These are phyloP conservation scores for Coregonus clupeaformis DNA, from an alignment of 2,113 vertebrate genomes.

Conservation along the genomic window DNA sequence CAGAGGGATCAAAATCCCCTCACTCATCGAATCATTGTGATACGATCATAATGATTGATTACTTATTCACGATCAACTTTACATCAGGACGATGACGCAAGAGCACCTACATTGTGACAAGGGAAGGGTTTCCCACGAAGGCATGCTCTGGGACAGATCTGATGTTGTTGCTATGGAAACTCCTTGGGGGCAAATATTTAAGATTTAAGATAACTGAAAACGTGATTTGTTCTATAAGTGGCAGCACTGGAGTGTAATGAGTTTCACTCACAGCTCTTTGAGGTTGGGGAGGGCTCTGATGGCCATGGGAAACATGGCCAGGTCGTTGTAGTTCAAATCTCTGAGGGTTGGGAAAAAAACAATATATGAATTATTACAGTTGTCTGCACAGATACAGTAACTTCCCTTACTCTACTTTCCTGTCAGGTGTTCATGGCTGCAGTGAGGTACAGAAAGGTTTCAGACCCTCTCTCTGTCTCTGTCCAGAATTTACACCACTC, in stretches of 20 bases:
- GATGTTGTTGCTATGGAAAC: constrained; percentile 87
- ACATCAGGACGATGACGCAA: too few species aligned
- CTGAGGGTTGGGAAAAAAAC: constrained; percentile 45
- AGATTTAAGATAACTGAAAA: background rate
- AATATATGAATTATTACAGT: background rate
- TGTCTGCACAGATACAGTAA: background rate
- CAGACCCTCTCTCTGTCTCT: background rate
- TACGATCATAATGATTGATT: background rate
- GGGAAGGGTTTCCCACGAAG: constrained; percentile 82
- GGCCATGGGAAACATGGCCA: constrained; percentile 80
- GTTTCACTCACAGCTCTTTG: constrained; percentile 82
- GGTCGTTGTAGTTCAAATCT: constrained; percentile 86
- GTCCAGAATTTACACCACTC: background rate
- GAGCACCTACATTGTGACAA: constrained; percentile 81
- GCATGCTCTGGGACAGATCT: constrained; percentile 79
- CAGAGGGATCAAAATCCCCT: background rate
- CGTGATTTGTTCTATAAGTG: background rate
- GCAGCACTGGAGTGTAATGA: background rate
- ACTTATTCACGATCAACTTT: background rate
- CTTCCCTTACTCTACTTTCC: background rate
- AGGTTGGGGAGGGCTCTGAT: constrained; percentile 81
- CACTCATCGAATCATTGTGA: background rate
- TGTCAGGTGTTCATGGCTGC: background rate
- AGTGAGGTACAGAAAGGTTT: background rate
- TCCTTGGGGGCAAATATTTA: constrained; percentile 62